These are phyloP conservation scores for Montipora sp. DNA, from an alignment of 64 coral and sea anemone genomes.

Conservation along the genomic window DNA sequence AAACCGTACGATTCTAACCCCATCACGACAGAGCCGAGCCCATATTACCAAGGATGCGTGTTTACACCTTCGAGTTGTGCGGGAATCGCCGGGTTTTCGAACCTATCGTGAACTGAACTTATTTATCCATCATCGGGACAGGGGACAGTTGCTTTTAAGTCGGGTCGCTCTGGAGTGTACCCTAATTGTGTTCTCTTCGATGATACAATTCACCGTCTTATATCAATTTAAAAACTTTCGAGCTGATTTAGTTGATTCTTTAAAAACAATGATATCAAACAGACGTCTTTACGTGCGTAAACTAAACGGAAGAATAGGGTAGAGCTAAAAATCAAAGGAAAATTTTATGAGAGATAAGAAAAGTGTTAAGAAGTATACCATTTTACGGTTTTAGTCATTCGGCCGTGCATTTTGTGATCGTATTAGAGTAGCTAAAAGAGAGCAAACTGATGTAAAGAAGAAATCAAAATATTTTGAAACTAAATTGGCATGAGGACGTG, in stretches of 20 bases:
- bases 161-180: constrained; percentile 2
- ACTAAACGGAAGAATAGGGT: background rate
- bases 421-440: constrained; percentile 88
- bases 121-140: background rate
- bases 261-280: background rate
- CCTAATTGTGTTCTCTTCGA: constrained; percentile 33
- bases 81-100: constrained; percentile 88
- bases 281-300: background rate
- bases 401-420: constrained; percentile 29
- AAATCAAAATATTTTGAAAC: constrained; percentile 99
- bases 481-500: constrained; percentile 73
- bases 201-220: constrained; percentile 36
- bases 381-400: constrained; percentile 51
- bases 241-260: constrained; percentile 39
- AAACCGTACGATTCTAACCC: constrained; percentile 93
- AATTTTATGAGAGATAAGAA: constrained; percentile 44
- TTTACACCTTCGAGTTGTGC: constrained; percentile 93
- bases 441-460: constrained; percentile 43
- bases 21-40: constrained; percentile 87
- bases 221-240: constrained; percentile 41
- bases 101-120: constrained; percentile 80
- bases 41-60: constrained; percentile 93
- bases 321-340: background rate
- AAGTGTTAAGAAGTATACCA: constrained; percentile 28
- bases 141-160: background rate